Base-by-base conservation (phyloP, 2,888 invertebrate genomes). In the Cheilosia grossa region DNA sequence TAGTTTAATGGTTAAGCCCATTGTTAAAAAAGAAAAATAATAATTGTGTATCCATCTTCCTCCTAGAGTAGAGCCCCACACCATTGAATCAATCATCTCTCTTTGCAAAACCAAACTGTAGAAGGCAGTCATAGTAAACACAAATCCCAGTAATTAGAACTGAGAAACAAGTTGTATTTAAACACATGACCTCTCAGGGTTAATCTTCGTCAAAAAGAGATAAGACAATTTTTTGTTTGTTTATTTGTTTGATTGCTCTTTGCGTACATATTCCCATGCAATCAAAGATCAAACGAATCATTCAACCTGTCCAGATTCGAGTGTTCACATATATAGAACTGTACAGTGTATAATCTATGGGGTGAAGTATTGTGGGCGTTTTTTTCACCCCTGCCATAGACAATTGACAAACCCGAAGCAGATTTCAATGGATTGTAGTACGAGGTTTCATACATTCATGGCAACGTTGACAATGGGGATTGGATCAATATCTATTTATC, bases 401-500 rank as follows among this genome's bases (percentile, higher is more conserved):
- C 66, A 74, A 82, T 73, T 73, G 73, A 63, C 78, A 72, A 47
- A 56, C 66, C 37, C 53, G 66, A 77, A 67, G 51, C 40, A 54
- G 53, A 64, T 83, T 79, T 70, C 44, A 79, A 80, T 73, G 58
- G 79, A 51, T 49, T 73, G 49, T 56, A 49, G 73, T 63, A 54
- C 9, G 63, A 64, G 51, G 42, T 33, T 37, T 56, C 30, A 30
- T 24, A 53, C 63, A 56, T 44, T 53, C 58, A 67, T 27, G 75
- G 61, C 44, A 21, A 59, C 37, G 59, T 40, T 33, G 58, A 75
- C 74, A 81, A 85, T 80, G 75, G 82, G 72, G 61, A 37, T 81
- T 77, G 67, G 85, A 81, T 85, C 81, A 77, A 81, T 85, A 85
- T 85, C 85, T 85, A 67, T 85, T 85, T 85, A 85, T 81, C 85